Conservation (phyloP, 2,888 invertebrate species). For the Plebejus anna region DNA sequence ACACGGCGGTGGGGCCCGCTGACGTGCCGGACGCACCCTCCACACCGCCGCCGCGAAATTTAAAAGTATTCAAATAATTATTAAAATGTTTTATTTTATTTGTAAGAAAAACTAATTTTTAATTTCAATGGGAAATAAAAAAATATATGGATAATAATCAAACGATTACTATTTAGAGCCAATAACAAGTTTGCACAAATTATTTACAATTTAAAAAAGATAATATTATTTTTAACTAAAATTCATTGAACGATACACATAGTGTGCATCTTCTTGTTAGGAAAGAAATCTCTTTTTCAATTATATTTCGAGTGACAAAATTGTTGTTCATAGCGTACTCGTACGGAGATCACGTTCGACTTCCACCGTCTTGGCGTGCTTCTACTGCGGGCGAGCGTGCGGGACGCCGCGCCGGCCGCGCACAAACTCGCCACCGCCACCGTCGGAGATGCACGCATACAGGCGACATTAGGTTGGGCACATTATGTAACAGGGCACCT, state of each 20-base stretch:
- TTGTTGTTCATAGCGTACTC: constrained; percentile 53
- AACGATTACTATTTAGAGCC: too few relatives aligned
- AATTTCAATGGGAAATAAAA: too few relatives aligned
- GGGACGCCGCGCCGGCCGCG: constrained; percentile 85
- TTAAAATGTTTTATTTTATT: too few relatives aligned
- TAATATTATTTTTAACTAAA: not conserved
- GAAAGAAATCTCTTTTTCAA: not conserved
- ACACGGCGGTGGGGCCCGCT: constrained; percentile 31
- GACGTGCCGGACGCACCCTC: constrained; percentile 40
- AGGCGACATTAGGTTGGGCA: constrained; percentile 86
- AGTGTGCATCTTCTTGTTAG: too few relatives aligned
- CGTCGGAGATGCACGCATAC: constrained; percentile 93
- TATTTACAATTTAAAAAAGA: not conserved
- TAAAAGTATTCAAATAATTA: not conserved
- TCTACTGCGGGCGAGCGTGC: constrained; percentile 88
- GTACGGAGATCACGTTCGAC: constrained; percentile 93
- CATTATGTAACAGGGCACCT: not conserved
- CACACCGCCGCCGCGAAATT: constrained; percentile 43
- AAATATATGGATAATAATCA: too few relatives aligned
- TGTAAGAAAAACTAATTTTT: too few relatives aligned
- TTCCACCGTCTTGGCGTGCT: constrained; percentile 95
- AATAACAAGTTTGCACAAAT: too few relatives aligned
- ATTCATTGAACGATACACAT: not conserved
- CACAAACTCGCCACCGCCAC: constrained; percentile 97
- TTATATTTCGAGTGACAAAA: not conserved